Base-by-base conservation (phyloP, 2,888 invertebrate genomes). In the Julus scanicus region DNA sequence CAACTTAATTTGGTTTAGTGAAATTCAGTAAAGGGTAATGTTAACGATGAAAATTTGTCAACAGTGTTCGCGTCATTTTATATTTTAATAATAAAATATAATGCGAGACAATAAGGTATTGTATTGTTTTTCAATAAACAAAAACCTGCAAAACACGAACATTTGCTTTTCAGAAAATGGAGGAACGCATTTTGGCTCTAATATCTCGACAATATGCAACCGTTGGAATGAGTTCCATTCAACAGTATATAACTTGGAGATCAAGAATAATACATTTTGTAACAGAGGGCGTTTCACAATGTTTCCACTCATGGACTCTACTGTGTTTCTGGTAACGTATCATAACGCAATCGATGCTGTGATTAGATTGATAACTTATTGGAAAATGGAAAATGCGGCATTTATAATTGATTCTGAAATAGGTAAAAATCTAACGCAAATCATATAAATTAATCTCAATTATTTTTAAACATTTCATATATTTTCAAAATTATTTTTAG, bases 381-480 rank as follows among this genome's bases (percentile, higher is more conserved):
- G 80, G 80, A 80, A 80, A 80, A 80, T 80, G 80, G 80, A 80
- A 80, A 80, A 80, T 37, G 80, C 37, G 11, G 80, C 15, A 29
- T 80, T 80, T 29, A 11, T 80, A 11, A 29, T 80, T 80, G 80
- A 80, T 80, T 29, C 80, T 15, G 37, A 80, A 3, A 39, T 37
- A 39, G 80, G 80, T 80, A 80, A 80, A 37, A 4, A 13, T 80
- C 11, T 71, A 29, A 80, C 11, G 1, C 80, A 11, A 11, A 15
- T 37, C 4, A 37, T 37, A 15, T 39, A 11, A 37, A 39, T 4
- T 63, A 6, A 80, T 39, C 39, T 80, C 80, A 29, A 15, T 39
- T 2, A 37, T 15, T 29, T 37, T 37, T 37, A 29, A 53, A 29
- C 29, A 29, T 29, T 15, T 53, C 17, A 53, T 13, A 17, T 44